Evolutionary conservation across 30 jellyfish, hydroid and myxozoan genomes (phyloP).

Genomic region (Hydractinia echinata): DNA sequence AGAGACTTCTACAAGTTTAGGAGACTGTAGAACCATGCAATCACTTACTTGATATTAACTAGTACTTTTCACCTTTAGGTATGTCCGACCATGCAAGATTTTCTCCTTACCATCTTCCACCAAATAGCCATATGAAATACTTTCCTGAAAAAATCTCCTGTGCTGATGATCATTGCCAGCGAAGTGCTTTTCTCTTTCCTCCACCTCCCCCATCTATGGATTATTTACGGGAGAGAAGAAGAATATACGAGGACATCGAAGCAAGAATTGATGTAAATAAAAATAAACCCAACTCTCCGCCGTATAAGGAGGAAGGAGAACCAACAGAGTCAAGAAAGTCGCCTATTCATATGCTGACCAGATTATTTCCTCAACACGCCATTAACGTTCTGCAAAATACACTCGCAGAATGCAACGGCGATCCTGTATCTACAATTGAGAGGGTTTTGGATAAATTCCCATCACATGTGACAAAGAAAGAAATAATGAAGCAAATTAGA

Average conservation of each 20-base stretch:
- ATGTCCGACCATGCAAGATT: slow-evolving; percentile 1
- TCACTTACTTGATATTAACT: too few relatives aligned
- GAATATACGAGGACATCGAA: slow-evolving; percentile 11
- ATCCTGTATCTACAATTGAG: slow-evolving; percentile 90
- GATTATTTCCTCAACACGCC: slow-evolving; percentile 86
- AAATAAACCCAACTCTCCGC: slow-evolving; percentile 15
- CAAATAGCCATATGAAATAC: slow-evolving; percentile 14
- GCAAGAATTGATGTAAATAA: slow-evolving; percentile 14
- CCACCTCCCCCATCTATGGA: slow-evolving; percentile 24
- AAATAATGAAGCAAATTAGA: slow-evolving; percentile 24
- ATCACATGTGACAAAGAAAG: slow-evolving; percentile 47
- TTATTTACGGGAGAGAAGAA: slow-evolving; percentile 11
- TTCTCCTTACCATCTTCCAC: slow-evolving; percentile 31
- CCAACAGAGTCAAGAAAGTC: slow-evolving; percentile 49
- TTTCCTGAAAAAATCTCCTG: background rate
- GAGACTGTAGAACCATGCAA: too few relatives aligned
- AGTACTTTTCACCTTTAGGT: background rate
- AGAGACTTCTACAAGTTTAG: too few relatives aligned
- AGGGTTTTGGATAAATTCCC: slow-evolving; percentile 78
- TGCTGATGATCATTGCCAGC: background rate
- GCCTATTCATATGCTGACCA: slow-evolving; percentile 79
- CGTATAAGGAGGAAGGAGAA: background rate
- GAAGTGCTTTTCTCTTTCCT: background rate
- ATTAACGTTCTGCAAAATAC: slow-evolving; percentile 52
- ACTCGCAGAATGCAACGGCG: slow-evolving; percentile 76